Evolutionary conservation across 2,888 invertebrate genomes (phyloP).

Genomic region (Aspidiotus destructor): DNA sequence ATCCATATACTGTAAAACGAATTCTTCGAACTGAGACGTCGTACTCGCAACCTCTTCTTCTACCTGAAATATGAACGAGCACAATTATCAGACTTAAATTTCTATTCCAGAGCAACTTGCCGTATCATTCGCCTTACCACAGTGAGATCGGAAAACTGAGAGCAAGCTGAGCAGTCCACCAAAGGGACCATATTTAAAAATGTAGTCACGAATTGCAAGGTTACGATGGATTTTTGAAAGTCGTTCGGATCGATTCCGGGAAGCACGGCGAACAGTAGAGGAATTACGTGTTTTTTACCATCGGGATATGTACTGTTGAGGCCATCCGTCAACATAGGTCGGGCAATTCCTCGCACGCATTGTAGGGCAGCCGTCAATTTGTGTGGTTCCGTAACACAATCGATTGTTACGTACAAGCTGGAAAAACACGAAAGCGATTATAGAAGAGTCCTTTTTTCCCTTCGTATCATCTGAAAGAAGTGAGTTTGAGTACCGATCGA

Average conservation of each 20-base stretch:
- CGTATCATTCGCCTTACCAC: conserved; percentile 28
- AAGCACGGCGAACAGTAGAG: conserved; percentile 65
- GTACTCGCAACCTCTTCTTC: conserved; percentile 66
- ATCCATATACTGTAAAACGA: conserved; percentile 74
- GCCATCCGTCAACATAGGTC: conserved; percentile 50
- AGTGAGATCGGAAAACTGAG: conserved; percentile 44
- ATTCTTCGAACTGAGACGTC: conserved; percentile 80
- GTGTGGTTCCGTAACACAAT: conserved; percentile 82
- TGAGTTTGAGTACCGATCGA: conserved; percentile 52
- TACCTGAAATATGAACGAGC: conserved; percentile 43
- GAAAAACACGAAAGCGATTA: conserved; percentile 5
- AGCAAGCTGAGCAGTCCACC: conserved; percentile 65
- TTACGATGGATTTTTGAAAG: conserved; percentile 60
- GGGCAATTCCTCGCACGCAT: conserved; percentile 58
- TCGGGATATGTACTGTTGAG: conserved; percentile 51
- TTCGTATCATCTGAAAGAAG: no score
- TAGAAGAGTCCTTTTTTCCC: neutral
- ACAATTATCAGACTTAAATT: neutral
- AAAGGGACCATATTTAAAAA: conserved; percentile 69
- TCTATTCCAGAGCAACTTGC: no score
- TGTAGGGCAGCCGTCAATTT: conserved; percentile 63
- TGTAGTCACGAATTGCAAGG: conserved; percentile 67
- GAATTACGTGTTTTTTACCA: conserved; percentile 70
- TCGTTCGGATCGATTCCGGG: conserved; percentile 90
- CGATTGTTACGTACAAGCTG: conserved; percentile 63